Evolutionary conservation across 92 coral and sea anemone species (phyloP).

Genomic region (Phenganax marumi): DNA sequence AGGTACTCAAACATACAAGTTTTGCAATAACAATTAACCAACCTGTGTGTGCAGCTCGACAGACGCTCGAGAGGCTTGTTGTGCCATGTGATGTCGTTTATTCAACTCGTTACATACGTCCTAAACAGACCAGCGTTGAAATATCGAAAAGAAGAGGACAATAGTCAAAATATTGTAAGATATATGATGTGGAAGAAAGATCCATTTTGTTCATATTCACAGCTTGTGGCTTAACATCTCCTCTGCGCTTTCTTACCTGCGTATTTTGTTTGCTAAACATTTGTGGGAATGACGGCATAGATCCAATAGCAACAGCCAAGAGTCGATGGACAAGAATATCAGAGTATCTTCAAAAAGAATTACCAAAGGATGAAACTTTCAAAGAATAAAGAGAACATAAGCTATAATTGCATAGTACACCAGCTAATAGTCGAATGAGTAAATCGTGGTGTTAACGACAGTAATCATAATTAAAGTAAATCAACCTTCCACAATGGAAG

Average conservation of each 20-base stretch:
- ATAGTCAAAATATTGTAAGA: too few species aligned
- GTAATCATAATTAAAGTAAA: too few species aligned
- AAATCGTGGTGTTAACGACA: too few species aligned
- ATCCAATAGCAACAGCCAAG: slow-evolving; percentile 87
- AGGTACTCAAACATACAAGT: not conserved
- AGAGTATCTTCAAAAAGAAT: slow-evolving; percentile 64
- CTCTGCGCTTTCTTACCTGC: slow-evolving; percentile 57
- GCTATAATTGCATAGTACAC: too few species aligned
- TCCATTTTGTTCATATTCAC: too few species aligned
- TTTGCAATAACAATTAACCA: not conserved
- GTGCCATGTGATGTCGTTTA: slow-evolving; percentile 97
- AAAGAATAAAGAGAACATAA: too few species aligned
- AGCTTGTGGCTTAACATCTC: too few species aligned
- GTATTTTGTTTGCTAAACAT: slow-evolving; percentile 78
- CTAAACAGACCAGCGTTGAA: slow-evolving; percentile 38
- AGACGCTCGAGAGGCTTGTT: slow-evolving; percentile 91
- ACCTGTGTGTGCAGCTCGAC: slow-evolving; percentile 96
- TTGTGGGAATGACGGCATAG: slow-evolving; percentile 86
- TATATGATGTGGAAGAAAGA: too few species aligned
- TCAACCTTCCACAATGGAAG: too few species aligned
- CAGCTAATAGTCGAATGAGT: too few species aligned
- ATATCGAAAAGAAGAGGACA: not conserved
- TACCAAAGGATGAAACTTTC: not conserved
- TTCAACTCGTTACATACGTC: slow-evolving; percentile 87
- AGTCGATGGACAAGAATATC: slow-evolving; percentile 92